A percentile compares a stretch with the other conserved stretches of the same genome.
phyloP scores from a whole-genome alignment of 2,888 invertebrate genomes.

The Polia nebulosa region DNA sequence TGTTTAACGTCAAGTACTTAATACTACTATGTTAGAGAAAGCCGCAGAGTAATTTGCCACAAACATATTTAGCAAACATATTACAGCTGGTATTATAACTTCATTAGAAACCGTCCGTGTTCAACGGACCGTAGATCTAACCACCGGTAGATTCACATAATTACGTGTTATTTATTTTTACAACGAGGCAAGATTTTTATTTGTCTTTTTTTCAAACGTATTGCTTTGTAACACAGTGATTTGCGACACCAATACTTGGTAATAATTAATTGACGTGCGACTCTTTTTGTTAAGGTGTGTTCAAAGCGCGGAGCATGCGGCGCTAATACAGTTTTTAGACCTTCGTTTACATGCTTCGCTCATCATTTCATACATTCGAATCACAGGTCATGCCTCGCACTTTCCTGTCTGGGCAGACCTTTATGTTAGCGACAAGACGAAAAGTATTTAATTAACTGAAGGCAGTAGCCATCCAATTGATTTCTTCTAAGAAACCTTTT shows the following conservation, averaged over 20 bases:
- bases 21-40: constrained; percentile 53
- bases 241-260: constrained; percentile 44
- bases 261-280: constrained; percentile 28
- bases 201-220: constrained; percentile 24
- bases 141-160: constrained; percentile 70
- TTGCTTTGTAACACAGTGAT: constrained; percentile 38
- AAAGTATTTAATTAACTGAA: constrained; percentile 2
- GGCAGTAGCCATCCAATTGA: background rate
- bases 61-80: constrained; percentile 68
- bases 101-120: constrained; percentile 70
- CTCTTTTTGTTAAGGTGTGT: background rate
- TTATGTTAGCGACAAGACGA: background rate
- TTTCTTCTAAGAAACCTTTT: constrained; percentile 27
- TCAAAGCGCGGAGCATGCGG: background rate
- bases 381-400: background rate
- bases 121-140: constrained; percentile 69
- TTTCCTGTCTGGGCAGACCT: background rate
- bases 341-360: too few relatives aligned
- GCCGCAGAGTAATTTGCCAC: constrained; percentile 62
- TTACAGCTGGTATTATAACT: constrained; percentile 68
- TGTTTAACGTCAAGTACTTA: constrained; percentile 38
- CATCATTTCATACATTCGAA: too few relatives aligned
- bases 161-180: constrained; percentile 65
- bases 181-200: constrained; percentile 43
- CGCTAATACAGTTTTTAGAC: too few relatives aligned